Percentiles rank a stretch among this genome's conserved stretches.
phyloP scores from a whole-genome alignment of 2,113 vertebrate species.

The Cheirogaleus medius region DNA sequence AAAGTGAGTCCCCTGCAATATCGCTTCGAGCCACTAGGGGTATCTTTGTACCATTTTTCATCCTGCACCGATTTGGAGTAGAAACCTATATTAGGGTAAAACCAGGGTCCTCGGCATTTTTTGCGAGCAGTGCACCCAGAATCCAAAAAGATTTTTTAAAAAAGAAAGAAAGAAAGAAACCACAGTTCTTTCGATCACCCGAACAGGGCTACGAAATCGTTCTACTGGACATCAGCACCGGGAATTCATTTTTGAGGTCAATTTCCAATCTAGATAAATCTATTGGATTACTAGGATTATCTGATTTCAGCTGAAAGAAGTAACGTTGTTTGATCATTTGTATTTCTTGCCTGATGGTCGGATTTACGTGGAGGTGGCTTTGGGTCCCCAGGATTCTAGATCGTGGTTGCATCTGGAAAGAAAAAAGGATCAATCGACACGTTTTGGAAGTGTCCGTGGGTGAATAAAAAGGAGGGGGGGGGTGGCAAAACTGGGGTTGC shows the following conservation, averaged over 20 bases:
- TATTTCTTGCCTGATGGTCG: slow-evolving; percentile 85
- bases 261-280: slow-evolving; percentile 86
- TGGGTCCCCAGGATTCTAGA: slow-evolving; percentile 77
- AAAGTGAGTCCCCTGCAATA: slow-evolving; percentile 78
- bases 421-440: slow-evolving; percentile 76
- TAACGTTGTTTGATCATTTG: slow-evolving; percentile 84
- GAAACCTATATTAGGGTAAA: slow-evolving; percentile 87
- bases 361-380: slow-evolving; percentile 87
- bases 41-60: slow-evolving; percentile 91
- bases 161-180: slow-evolving; percentile 72
- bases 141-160: slow-evolving; percentile 83
- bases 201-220: slow-evolving; percentile 77
- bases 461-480: slow-evolving; percentile 42
- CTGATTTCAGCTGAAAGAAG: slow-evolving; percentile 86
- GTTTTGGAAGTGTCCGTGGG: slow-evolving; percentile 84
- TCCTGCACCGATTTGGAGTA: slow-evolving; percentile 86
- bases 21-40: slow-evolving; percentile 86
- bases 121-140: slow-evolving; percentile 88
- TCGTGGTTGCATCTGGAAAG: slow-evolving; percentile 73
- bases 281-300: slow-evolving; percentile 91
- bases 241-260: slow-evolving; percentile 86
- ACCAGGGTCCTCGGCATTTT: slow-evolving; percentile 87
- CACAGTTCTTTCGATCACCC: slow-evolving; percentile 66
- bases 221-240: slow-evolving; percentile 76
- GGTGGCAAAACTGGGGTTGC: slow-evolving; percentile 53